Evolutionary conservation across 2,797 vertebrate species (phyloP).

Genomic region (Myoxocephalus aenaeus): DNA sequence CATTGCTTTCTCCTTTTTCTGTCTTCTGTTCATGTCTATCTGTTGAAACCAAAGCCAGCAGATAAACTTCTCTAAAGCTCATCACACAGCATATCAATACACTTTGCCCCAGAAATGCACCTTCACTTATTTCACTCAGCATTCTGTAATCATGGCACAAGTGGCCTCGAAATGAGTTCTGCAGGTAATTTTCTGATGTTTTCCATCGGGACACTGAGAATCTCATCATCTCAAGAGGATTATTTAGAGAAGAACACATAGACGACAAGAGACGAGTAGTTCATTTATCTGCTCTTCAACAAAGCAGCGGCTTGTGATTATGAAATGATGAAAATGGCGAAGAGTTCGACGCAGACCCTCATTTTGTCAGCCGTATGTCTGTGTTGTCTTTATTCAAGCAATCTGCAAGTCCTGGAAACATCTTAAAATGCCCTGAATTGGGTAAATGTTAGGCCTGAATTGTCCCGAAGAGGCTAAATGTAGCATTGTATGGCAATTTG

Average conservation of each 20-base stretch:
- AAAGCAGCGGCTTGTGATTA: background rate
- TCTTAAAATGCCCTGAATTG: background rate
- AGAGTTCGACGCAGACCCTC: background rate
- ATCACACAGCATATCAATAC: background rate
- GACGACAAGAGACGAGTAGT: background rate
- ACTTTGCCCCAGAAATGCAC: background rate
- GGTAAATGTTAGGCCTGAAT: background rate
- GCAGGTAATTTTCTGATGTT: conserved; percentile 28
- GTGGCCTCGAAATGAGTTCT: conserved; percentile 29
- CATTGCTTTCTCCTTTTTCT: background rate
- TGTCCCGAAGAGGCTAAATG: background rate
- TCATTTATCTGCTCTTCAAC: conserved; percentile 15
- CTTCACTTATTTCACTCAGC: background rate
- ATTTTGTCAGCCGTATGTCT: background rate
- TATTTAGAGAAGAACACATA: conserved; percentile 19
- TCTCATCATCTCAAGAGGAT: conserved; percentile 17
- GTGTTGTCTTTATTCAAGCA: background rate
- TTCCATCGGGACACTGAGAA: conserved; percentile 18
- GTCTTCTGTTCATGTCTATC: background rate
- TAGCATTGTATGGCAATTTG: background rate
- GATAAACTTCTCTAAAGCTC: conserved; percentile 14
- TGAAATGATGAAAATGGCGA: background rate
- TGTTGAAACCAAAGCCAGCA: background rate
- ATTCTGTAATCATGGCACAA: conserved; percentile 27
- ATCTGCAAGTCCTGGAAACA: background rate